These are phyloP conservation scores for Uria aalge DNA, from an alignment of 2,113 vertebrate species.

Conservation along the genomic window DNA sequence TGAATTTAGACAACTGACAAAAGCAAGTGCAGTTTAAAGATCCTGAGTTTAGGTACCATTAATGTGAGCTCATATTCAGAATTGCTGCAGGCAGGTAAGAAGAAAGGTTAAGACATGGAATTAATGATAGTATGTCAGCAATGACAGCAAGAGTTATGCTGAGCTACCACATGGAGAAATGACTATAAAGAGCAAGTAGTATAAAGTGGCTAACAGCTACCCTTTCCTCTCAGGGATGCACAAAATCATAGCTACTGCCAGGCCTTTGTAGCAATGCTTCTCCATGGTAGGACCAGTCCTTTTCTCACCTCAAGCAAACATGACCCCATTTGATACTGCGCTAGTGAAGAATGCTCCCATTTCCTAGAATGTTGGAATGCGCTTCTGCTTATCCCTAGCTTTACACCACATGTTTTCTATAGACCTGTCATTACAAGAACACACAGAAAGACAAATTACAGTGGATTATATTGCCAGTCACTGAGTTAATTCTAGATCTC, in stretches of 20 bases:
- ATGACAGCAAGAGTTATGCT: not conserved
- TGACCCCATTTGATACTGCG: not conserved
- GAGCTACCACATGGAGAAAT: constrained; percentile 8
- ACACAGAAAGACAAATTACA: not conserved
- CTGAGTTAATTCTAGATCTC: not conserved
- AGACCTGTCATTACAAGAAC: not conserved
- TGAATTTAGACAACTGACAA: constrained; percentile 1
- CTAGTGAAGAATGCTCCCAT: not conserved
- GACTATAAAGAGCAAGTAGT: not conserved
- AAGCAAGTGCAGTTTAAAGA: constrained; percentile 7
- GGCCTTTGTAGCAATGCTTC: not conserved
- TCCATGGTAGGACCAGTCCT: not conserved
- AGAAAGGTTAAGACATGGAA: not conserved
- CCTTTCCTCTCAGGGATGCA: not conserved
- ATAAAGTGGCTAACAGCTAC: not conserved
- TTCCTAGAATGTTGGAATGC: not conserved
- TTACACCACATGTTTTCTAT: not conserved
- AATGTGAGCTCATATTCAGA: not conserved
- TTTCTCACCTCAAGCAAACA: not conserved
- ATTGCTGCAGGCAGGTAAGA: not conserved
- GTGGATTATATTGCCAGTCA: not conserved
- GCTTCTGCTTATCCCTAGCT: not conserved
- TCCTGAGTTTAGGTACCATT: not conserved
- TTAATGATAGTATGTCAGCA: not conserved
- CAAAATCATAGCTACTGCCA: not conserved